Percentiles rank a stretch among this genome's conserved stretches.
phyloP scores from a whole-genome alignment of 2,113 vertebrate species.

The Mus spicilegus region DNA sequence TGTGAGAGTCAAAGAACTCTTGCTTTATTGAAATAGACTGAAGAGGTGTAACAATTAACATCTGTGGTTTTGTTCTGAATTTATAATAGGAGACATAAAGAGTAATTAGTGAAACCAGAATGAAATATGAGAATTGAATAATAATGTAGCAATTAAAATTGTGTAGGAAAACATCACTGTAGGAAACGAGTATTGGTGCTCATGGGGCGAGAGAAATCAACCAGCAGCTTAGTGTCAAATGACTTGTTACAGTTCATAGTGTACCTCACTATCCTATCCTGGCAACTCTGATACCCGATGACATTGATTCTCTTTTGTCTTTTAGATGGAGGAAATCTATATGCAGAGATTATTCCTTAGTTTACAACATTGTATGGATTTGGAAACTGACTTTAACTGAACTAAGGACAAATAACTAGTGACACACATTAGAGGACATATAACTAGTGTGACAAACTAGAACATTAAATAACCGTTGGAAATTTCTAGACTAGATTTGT shows the following conservation, averaged over 20 bases:
- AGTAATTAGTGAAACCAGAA: slow-evolving; percentile 32
- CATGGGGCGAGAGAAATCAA: background rate
- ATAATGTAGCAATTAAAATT: background rate
- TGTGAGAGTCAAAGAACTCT: slow-evolving; percentile 47
- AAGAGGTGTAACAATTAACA: background rate
- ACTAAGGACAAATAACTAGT: slow-evolving; percentile 46
- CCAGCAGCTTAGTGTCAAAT: slow-evolving; percentile 29
- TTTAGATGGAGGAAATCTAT: background rate
- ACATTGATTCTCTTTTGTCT: slow-evolving; percentile 45
- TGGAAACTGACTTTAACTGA: slow-evolving; percentile 38
- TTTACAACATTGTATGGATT: slow-evolving; percentile 44
- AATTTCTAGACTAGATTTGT: slow-evolving; percentile 49
- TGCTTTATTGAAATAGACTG: background rate
- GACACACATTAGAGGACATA: background rate
- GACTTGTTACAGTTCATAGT: background rate
- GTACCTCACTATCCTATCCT: background rate
- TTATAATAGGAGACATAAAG: background rate
- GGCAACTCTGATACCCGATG: slow-evolving; percentile 9
- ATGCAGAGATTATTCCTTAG: slow-evolving; percentile 27
- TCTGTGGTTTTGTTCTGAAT: background rate
- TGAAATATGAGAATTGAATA: background rate
- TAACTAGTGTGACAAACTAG: slow-evolving; percentile 32
- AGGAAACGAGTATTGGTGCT: background rate
- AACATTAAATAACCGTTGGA: slow-evolving; percentile 54
- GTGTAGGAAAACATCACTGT: background rate